Evolutionary conservation across 2,888 invertebrate genomes (phyloP), one percentile per base, ranked within the genome.

Genomic region (Mamestra brassicae): DNA sequence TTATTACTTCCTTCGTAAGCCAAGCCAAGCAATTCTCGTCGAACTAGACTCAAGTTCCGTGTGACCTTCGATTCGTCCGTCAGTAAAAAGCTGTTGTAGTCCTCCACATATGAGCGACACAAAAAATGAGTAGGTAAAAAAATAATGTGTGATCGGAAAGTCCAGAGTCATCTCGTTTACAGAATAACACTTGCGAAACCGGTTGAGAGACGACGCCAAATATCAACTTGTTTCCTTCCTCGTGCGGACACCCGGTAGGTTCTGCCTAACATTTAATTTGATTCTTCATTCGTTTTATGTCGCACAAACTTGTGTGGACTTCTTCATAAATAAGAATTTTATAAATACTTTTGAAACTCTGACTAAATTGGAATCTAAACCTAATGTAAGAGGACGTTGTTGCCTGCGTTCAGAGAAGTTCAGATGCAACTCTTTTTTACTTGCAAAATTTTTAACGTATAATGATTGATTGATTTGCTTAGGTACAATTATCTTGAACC

Each of bases 181-280:
- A 94, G 96, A 96, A 96, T 95, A 96, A 94, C 95, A 96, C 96
- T 96, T 95, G 96, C 90, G 89, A 89, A 95, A 96, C 96, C 96
- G 96, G 96, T 96, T 91, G 84, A 78, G 83, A 88, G 76, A 87
- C 90, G 91, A 91, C 92, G 91, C 93, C 93, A 95, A 96, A 96
- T 95, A 95, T 93, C 95, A 95, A 95, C 95, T 85, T 91, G 95
- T 96, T 96, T 96, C 96, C 95, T 96, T 95, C 96, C 96, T 95
- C 90, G 91, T 92, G 90, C 87, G 88, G 90, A 89, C 88, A 87
- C 88, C 85, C 83, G 88, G 86, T 85, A 76, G 72, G 74, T 76
- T 71, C 72, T 76, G 71, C 74, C 77, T 79, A 84, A 76, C 72
- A 76, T 78, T 76, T 80, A 80, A 83, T 78, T 79, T 82, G 68